phyloP scores from a whole-genome alignment of 2,797 vertebrate species.

The Enteromius thamalakanensis region DNA sequence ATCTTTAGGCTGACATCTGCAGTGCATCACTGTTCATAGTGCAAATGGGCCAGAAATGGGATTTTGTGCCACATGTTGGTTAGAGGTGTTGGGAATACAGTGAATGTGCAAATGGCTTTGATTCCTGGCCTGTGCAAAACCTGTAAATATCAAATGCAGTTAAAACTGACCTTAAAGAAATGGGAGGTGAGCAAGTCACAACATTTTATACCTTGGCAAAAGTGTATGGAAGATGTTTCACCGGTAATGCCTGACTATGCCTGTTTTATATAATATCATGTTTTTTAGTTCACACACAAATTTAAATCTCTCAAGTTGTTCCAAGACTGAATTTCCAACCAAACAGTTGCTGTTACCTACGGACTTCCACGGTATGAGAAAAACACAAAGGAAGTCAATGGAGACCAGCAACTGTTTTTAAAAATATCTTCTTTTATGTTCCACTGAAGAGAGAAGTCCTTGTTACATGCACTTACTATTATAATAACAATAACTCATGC shows the following conservation, averaged over 20 bases:
- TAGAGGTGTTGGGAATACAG: slow-evolving; percentile 6
- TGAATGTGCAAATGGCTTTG: neutral
- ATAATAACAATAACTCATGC: neutral
- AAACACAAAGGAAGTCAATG: neutral
- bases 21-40: neutral
- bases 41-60: neutral
- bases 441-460: neutral
- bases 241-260: neutral
- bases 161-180: neutral
- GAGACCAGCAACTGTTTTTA: neutral
- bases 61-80: slow-evolving; percentile 23
- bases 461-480: neutral
- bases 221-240: neutral
- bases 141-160: neutral
- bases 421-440: neutral
- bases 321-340: neutral
- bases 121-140: neutral
- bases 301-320: neutral
- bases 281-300: neutral
- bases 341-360: neutral
- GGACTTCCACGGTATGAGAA: neutral
- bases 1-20: slow-evolving; percentile 28
- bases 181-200: neutral
- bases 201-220: neutral
- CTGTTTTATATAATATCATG: neutral